Conservation (phyloP, 2,888 invertebrate genomes). For the Eupithecia exiguata region DNA sequence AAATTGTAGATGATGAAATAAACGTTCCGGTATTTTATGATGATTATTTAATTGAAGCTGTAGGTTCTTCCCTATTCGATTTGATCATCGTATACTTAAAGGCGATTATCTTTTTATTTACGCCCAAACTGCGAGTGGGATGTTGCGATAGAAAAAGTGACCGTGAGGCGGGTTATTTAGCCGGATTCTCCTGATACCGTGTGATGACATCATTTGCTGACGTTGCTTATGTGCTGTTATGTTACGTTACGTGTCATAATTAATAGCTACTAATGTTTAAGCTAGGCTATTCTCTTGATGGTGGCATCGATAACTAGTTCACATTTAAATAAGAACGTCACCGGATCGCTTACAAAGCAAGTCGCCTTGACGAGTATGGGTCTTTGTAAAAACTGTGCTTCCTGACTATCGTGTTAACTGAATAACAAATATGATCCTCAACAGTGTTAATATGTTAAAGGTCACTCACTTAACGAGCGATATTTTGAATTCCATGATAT, state of each 20-base stretch:
- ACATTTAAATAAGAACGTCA: conserved; percentile 41
- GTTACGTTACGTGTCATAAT: conserved; percentile 36
- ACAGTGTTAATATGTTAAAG: conserved; percentile 68
- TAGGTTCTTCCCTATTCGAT: conserved; percentile 56
- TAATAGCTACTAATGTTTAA: conserved; percentile 3
- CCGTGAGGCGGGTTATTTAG: conserved; percentile 74
- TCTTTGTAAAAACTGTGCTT: conserved; percentile 61
- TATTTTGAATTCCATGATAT: conserved; percentile 14
- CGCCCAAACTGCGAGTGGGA: conserved; percentile 58
- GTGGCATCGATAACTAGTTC: conserved; percentile 27
- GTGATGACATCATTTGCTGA: conserved; percentile 75
- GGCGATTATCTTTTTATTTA: conserved; percentile 52
- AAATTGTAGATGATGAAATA: conserved; percentile 50
- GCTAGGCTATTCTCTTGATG: conserved; percentile 17
- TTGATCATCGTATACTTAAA: conserved; percentile 58
- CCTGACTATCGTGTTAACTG: conserved; percentile 73
- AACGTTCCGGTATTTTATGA: conserved; percentile 58
- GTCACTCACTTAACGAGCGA: conserved; percentile 47
- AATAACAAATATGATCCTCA: conserved; percentile 66
- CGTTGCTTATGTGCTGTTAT: conserved; percentile 64
- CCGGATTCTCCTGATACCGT: conserved; percentile 72
- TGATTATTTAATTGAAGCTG: conserved; percentile 57
- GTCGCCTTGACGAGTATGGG: conserved; percentile 65
- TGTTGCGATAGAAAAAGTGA: conserved; percentile 74
- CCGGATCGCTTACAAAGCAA: conserved; percentile 57